Evolutionary conservation across 2,888 invertebrate species (phyloP).

Genomic region (Dynastes hyllus): DNA sequence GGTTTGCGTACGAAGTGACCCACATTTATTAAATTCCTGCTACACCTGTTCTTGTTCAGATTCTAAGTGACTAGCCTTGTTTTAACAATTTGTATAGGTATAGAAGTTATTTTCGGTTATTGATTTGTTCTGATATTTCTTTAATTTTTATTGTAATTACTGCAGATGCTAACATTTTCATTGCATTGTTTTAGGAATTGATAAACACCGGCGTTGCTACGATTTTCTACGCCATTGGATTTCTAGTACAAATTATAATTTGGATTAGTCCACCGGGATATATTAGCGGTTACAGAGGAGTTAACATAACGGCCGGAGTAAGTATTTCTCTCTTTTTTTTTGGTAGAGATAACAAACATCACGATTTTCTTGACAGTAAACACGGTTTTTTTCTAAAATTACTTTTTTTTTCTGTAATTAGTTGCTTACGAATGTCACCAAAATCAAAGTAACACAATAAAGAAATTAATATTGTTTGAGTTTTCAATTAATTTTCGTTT

Average conservation of each 20-base stretch:
- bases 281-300: constrained; percentile 66
- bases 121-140: not conserved
- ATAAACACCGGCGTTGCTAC: constrained; percentile 82
- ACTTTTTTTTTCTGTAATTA: too few species aligned
- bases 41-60: constrained; percentile 6
- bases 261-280: constrained; percentile 72
- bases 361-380: too few species aligned
- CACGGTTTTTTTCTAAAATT: too few species aligned
- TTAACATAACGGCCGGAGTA: constrained; percentile 86
- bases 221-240: constrained; percentile 84
- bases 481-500: not conserved
- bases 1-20: not conserved
- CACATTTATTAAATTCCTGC: not conserved
- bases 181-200: constrained; percentile 80
- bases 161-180: not conserved
- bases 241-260: constrained; percentile 84
- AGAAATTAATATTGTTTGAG: not conserved
- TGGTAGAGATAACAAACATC: not conserved
- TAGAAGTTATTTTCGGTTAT: too few species aligned
- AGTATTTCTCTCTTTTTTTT: constrained; percentile 66
- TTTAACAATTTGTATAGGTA: not conserved
- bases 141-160: not conserved
- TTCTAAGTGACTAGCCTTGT: not conserved
- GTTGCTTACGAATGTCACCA: too few species aligned
- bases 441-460: too few species aligned